Percentiles rank a stretch among this genome's conserved stretches.
phyloP scores from a whole-genome alignment of 2,888 invertebrate species.

The Amaurobius ferox region DNA sequence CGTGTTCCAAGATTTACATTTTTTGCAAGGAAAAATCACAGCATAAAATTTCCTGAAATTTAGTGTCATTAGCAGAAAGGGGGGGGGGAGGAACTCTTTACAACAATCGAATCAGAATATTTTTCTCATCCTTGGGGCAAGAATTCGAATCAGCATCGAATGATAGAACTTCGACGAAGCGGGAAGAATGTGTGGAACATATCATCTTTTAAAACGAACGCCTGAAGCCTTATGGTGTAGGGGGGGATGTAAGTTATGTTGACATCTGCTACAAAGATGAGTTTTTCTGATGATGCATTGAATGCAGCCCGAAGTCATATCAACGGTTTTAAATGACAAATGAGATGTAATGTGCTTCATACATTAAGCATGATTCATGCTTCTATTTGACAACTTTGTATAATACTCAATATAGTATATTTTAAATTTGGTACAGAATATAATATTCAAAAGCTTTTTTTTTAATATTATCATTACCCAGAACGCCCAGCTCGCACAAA shows the following conservation, averaged over 20 bases:
- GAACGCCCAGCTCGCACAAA: too few relatives aligned
- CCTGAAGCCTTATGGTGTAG: too few relatives aligned
- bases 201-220: neutral
- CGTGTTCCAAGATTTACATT: too few relatives aligned
- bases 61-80: neutral
- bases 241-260: neutral
- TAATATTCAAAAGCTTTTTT: too few relatives aligned
- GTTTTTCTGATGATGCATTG: neutral
- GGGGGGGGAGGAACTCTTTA: neutral
- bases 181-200: neutral
- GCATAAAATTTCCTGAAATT: neutral
- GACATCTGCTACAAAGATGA: constrained; percentile 14
- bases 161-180: too few relatives aligned
- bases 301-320: neutral
- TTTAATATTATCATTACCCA: too few relatives aligned
- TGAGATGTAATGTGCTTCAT: neutral
- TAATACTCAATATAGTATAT: too few relatives aligned
- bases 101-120: neutral
- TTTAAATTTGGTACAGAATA: too few relatives aligned
- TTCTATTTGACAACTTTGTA: too few relatives aligned
- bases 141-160: neutral
- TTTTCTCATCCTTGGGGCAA: neutral
- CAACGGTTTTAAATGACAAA: neutral
- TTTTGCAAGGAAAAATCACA: too few relatives aligned
- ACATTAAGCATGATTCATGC: too few relatives aligned